Evolutionary conservation across 2,888 invertebrate species (phyloP).

Genomic region (Scelioninae gen. 1): DNA sequence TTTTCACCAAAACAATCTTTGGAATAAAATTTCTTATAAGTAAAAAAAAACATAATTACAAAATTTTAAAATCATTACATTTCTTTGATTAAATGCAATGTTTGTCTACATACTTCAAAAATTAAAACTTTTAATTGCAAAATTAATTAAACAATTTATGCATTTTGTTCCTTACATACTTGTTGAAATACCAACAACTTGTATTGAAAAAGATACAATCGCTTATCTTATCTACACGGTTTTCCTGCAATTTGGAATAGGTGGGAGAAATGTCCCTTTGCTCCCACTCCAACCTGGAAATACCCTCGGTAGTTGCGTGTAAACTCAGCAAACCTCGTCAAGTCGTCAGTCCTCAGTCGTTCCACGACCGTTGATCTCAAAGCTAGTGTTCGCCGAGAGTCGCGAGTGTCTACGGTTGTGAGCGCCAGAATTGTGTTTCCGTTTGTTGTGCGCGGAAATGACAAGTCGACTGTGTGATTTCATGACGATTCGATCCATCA

Average conservation of each 20-base stretch:
- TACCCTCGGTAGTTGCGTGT: slow-evolving; percentile 25
- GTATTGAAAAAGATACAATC: slow-evolving; percentile 14
- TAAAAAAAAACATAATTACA: no score
- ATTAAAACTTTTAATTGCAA: background rate
- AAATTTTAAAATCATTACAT: no score
- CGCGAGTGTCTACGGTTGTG: slow-evolving; percentile 11
- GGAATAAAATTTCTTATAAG: no score
- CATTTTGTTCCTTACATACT: slow-evolving; percentile 2
- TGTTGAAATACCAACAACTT: slow-evolving; percentile 9
- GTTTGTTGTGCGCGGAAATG: slow-evolving; percentile 45
- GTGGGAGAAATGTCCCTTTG: slow-evolving; percentile 55
- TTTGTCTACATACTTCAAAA: no score
- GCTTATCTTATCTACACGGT: slow-evolving; percentile 40
- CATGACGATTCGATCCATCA: slow-evolving; percentile 21
- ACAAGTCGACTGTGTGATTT: slow-evolving; percentile 42
- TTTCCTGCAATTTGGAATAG: slow-evolving; percentile 28
- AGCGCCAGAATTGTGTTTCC: slow-evolving; percentile 14
- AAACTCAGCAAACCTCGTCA: slow-evolving; percentile 48
- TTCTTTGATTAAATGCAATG: no score
- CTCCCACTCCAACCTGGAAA: slow-evolving; percentile 33
- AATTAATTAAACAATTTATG: background rate
- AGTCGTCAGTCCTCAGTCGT: slow-evolving; percentile 62
- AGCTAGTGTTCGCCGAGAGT: slow-evolving; percentile 26
- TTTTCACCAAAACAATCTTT: no score
- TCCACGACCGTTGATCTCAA: slow-evolving; percentile 49